Percentiles rank a stretch among this genome's conserved stretches.
Conservation (phyloP, 1,140 invertebrate species). For the Megalopta genalis region DNA sequence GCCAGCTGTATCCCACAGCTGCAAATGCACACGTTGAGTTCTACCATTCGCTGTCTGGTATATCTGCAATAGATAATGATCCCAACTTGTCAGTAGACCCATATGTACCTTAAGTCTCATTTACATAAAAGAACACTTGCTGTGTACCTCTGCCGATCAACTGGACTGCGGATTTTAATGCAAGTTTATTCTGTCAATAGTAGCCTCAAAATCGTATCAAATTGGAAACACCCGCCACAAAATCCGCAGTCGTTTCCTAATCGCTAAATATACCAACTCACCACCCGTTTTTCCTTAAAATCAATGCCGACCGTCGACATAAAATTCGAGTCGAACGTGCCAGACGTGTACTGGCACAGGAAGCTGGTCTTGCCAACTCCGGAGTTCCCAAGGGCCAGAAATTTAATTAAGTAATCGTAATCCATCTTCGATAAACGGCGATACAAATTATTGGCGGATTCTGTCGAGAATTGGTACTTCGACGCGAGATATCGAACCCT, state of each 20-base stretch:
- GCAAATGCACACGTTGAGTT: constrained; percentile 93
- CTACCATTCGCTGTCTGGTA: constrained; percentile 87
- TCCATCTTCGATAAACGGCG: constrained; percentile 81
- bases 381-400: constrained; percentile 95
- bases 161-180: too few species aligned
- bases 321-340: constrained; percentile 93
- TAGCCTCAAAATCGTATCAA: too few species aligned
- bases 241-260: background rate
- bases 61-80: constrained; percentile 81
- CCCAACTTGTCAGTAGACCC: constrained; percentile 1
- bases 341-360: constrained; percentile 97
- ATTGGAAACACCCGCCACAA: too few species aligned
- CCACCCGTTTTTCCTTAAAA: constrained; percentile 97
- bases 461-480: background rate
- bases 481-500: background rate
- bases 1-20: constrained; percentile 98
- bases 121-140: background rate
- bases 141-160: background rate
- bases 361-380: constrained; percentile 97
- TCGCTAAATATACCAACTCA: constrained; percentile 79
- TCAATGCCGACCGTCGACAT: constrained; percentile 99
- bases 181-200: too few species aligned
- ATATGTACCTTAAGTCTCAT: constrained; percentile 5
- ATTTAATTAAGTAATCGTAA: constrained; percentile 98
- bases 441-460: background rate